Conservation (phyloP, 2,113 vertebrate species). For the Oenanthe oenanthe region DNA sequence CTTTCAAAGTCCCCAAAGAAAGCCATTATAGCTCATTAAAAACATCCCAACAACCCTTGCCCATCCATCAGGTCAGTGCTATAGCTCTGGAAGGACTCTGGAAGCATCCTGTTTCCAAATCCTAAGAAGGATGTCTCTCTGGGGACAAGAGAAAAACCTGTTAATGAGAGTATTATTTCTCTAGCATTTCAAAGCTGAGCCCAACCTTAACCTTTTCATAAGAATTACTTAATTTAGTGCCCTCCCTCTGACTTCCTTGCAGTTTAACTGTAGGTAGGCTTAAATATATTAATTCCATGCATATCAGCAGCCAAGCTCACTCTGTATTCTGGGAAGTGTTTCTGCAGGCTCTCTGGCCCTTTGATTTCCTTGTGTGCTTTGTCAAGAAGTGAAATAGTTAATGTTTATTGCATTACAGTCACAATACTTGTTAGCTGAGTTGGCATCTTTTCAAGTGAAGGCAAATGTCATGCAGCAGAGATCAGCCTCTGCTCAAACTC, state of each 20-base stretch:
- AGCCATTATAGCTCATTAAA: background rate
- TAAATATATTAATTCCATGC: background rate
- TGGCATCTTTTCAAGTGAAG: background rate
- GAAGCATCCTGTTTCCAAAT: background rate
- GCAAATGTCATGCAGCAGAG: background rate
- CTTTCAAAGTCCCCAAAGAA: background rate
- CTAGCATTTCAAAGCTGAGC: background rate
- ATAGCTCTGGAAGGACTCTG: background rate
- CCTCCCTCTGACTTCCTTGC: background rate
- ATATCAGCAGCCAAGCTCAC: background rate
- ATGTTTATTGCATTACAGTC: background rate
- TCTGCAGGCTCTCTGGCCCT: background rate
- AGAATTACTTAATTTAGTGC: background rate
- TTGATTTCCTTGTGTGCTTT: background rate
- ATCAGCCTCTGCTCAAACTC: background rate
- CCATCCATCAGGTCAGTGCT: background rate
- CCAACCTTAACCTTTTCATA: background rate
- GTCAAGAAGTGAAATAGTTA: background rate
- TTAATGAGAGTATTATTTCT: background rate
- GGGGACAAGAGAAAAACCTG: background rate
- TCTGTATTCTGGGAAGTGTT: background rate
- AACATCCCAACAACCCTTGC: background rate
- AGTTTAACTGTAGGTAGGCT: background rate
- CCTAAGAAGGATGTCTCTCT: background rate
- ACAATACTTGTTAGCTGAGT: background rate